Conservation (phyloP, 1,140 invertebrate species). For the Temnothorax curvispinosus region DNA sequence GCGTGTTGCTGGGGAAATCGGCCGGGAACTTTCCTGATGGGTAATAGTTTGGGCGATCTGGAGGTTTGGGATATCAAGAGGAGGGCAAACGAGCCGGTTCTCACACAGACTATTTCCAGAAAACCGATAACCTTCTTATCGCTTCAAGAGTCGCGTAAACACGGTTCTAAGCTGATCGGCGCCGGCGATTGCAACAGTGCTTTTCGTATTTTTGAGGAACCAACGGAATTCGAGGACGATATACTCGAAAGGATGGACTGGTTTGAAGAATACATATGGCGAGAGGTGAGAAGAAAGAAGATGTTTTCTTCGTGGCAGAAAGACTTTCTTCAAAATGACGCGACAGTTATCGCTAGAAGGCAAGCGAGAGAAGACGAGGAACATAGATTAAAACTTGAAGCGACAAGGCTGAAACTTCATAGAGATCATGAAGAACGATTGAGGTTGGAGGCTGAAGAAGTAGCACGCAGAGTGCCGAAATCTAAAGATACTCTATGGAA, state of each 20-base stretch:
- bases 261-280: conserved; percentile 78
- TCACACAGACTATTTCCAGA: conserved; percentile 72
- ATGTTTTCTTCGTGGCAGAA: conserved; percentile 76
- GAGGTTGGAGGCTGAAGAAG: conserved; percentile 70
- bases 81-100: conserved; percentile 70
- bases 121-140: conserved; percentile 73
- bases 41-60: conserved; percentile 84
- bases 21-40: conserved; percentile 85
- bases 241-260: conserved; percentile 74
- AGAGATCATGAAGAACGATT: conserved; percentile 74
- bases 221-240: conserved; percentile 33
- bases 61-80: conserved; percentile 86
- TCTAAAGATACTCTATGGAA: conserved; percentile 79
- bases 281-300: conserved; percentile 77
- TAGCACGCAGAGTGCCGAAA: conserved; percentile 73
- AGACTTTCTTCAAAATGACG: conserved; percentile 73
- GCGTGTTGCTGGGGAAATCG: conserved; percentile 85
- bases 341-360: conserved; percentile 65
- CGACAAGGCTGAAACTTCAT: conserved; percentile 71
- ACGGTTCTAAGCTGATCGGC: conserved; percentile 64
- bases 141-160: neutral
- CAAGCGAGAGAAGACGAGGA: conserved; percentile 69
- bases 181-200: conserved; percentile 72
- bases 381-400: conserved; percentile 69
- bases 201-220: conserved; percentile 72